Evolutionary conservation across 1,140 invertebrate genomes (phyloP).

Genomic region (Zaprionus ghesquierei): DNA sequence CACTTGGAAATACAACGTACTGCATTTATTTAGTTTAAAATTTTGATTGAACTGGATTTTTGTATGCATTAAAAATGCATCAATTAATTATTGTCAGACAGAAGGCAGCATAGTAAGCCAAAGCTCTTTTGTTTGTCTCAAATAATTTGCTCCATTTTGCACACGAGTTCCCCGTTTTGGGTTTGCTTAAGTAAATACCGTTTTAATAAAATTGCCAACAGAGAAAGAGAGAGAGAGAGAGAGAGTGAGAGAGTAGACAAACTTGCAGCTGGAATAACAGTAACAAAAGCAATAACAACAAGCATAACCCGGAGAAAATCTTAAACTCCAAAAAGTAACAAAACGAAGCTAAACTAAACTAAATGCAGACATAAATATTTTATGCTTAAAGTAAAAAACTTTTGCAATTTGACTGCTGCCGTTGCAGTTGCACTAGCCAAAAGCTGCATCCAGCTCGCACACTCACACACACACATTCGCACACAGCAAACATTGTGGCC

Average conservation of each 20-base stretch:
- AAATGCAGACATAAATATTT: slow-evolving; percentile 80
- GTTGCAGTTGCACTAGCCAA: slow-evolving; percentile 55
- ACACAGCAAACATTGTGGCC: slow-evolving; percentile 60
- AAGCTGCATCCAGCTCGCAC: slow-evolving; percentile 22
- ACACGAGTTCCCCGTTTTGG: slow-evolving; percentile 19
- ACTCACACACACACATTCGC: slow-evolving; percentile 2
- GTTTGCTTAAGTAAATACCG: slow-evolving; percentile 52
- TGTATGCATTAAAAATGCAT: background rate
- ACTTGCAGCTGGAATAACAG: slow-evolving; percentile 44
- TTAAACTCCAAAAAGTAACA: slow-evolving; percentile 61
- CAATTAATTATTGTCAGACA: background rate
- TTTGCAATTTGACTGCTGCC: slow-evolving; percentile 77
- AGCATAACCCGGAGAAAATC: slow-evolving; percentile 46
- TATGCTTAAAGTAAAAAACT: slow-evolving; percentile 79
- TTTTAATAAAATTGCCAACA: slow-evolving; percentile 68
- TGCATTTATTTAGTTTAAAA: background rate
- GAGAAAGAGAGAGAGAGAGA: too few relatives aligned
- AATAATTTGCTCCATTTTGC: slow-evolving; percentile 18
- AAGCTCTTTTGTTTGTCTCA: background rate
- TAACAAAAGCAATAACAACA: slow-evolving; percentile 27
- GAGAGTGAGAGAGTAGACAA: too few relatives aligned
- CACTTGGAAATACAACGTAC: background rate
- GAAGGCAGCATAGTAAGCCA: background rate
- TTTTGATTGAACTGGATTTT: background rate
- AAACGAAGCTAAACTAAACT: slow-evolving; percentile 73